Evolutionary conservation across 2,113 vertebrate genomes (phyloP), one percentile per base, ranked within the genome.

Genomic region (Misgurnus mizolepis): DNA sequence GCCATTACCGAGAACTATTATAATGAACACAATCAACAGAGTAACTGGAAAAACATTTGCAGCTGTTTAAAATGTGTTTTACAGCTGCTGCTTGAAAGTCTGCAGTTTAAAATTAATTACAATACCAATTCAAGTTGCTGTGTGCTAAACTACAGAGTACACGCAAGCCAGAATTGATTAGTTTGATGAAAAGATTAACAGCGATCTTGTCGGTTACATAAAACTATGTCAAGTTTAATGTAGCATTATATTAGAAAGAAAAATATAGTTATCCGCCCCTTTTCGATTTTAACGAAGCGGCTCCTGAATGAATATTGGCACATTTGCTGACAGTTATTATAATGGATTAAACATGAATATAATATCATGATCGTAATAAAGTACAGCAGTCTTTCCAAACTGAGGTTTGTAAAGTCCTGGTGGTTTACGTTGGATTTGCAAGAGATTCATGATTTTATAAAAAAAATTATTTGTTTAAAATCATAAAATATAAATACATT

Each of bases 111-210:
- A 75, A 75, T 75, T 75, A 64, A 75, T 75, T 75, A 64, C 43
- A 5, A n/a, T 27, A 17, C 43, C 22, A 61, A 75, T 64, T 75
- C 62, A 64, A 62, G 58, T 75, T 75, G 58, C 7, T 62, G 43
- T 45, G 60, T 11, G 72, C 72, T 75, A 17, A 75, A 75, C 72
- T 75, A 75, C 45, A 17, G 22, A 34, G 55, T 15, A 50, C 15
- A 55, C n/a, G 50, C 22, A 7, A 10, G 56, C 41, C 56, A 64
- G 45, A 64, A 64, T 64, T 27, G 72, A 75, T 49, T 75, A 49
- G 72, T 15, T 75, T 64, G 58, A 75, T 75, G 40, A 64, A 75
- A 75, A 64, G 72, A 75, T 75, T 75, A 64, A 62, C 14, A 49
- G 22, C 60, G 12, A 50, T 64, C 72, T 64, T 15, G 22, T 64